Percentiles rank a stretch among this genome's conserved stretches.
phyloP scores from a whole-genome alignment of 2,888 invertebrate species.

The Ophraella communa region DNA sequence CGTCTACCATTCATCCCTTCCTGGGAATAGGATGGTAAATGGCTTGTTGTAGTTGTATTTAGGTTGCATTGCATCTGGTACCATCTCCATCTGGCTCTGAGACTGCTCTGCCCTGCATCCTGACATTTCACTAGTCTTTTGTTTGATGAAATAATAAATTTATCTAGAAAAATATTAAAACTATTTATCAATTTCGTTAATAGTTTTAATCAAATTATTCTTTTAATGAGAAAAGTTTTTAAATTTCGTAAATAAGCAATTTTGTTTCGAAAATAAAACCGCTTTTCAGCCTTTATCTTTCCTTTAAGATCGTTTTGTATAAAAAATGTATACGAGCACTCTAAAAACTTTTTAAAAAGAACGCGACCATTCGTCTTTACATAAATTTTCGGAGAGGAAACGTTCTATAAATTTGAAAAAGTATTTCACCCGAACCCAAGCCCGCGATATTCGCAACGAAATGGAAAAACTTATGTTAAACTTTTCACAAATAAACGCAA shows the following conservation, averaged over 20 bases:
- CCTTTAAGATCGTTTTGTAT: background rate
- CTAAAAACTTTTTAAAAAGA: constrained; percentile 1
- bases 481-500: constrained; percentile 34
- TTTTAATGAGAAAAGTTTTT: background rate
- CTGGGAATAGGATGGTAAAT: too few relatives aligned
- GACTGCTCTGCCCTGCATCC: too few relatives aligned
- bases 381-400: constrained; percentile 1
- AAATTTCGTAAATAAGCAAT: background rate
- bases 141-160: too few relatives aligned
- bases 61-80: too few relatives aligned
- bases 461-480: constrained; percentile 36
- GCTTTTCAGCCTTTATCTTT: background rate
- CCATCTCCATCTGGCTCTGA: too few relatives aligned
- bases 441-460: constrained; percentile 12
- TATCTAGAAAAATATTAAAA: too few relatives aligned
- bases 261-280: background rate
- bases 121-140: too few relatives aligned
- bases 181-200: too few relatives aligned
- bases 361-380: constrained; percentile 5
- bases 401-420: constrained; percentile 28
- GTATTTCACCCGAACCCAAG: constrained; percentile 25
- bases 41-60: too few relatives aligned
- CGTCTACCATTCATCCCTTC: too few relatives aligned
- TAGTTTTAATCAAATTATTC: too few relatives aligned
- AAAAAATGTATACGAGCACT: constrained; percentile 3